These are phyloP conservation scores for Proisotoma minuta DNA, from an alignment of 2,888 invertebrate species.

Conservation along the genomic window DNA sequence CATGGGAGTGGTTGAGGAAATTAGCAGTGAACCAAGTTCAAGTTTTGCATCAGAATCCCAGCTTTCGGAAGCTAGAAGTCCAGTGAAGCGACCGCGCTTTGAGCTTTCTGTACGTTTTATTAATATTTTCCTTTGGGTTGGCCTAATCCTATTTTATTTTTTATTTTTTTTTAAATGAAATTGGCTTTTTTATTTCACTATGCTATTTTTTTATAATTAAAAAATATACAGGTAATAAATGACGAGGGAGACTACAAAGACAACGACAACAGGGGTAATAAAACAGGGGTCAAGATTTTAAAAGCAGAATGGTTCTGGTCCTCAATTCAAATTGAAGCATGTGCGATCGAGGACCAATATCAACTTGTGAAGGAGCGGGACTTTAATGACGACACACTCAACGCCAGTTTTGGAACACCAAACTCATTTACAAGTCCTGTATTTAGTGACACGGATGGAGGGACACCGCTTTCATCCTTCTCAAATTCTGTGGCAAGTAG, in stretches of 20 bases:
- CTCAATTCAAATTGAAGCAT: constrained; percentile 90
- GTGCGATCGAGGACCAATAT: constrained; percentile 85
- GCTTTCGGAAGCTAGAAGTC: constrained; percentile 27
- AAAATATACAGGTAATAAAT: constrained; percentile 68
- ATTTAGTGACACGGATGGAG: constrained; percentile 35
- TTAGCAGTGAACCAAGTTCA: too few relatives aligned
- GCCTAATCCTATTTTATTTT: background rate
- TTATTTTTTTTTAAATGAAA: background rate
- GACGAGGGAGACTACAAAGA: constrained; percentile 62
- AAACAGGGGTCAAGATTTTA: constrained; percentile 69
- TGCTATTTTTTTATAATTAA: background rate
- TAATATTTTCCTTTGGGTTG: too few relatives aligned
- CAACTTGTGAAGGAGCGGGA: constrained; percentile 63
- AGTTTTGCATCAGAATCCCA: too few relatives aligned
- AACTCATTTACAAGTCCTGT: constrained; percentile 36
- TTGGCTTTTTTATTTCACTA: background rate
- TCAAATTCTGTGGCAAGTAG: background rate
- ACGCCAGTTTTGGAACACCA: constrained; percentile 31
- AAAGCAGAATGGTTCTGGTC: constrained; percentile 99
- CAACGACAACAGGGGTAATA: too few relatives aligned
- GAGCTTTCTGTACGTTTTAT: constrained; percentile 42
- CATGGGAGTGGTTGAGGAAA: too few relatives aligned
- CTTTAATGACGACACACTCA: constrained; percentile 52
- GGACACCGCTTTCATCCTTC: constrained; percentile 10
- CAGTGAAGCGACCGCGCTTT: constrained; percentile 45